A percentile compares a stretch with the other conserved stretches of the same genome.
Evolutionary conservation across 2,888 invertebrate species (phyloP).

Genomic region (Coelinius sp.): DNA sequence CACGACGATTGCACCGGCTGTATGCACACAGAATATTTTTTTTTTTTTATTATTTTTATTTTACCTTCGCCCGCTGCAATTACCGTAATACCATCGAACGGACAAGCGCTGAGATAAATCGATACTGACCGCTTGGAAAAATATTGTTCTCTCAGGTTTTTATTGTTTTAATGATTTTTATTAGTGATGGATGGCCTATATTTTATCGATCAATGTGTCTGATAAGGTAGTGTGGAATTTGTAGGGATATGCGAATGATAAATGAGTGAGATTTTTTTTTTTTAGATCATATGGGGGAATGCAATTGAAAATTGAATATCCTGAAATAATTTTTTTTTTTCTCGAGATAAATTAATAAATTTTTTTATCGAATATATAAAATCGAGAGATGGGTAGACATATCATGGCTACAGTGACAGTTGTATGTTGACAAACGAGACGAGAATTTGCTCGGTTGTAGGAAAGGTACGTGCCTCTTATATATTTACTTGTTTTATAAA

Average conservation of each 20-base stretch:
- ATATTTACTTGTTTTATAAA: conserved; percentile 18
- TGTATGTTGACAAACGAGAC: background rate
- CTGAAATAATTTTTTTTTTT: too few relatives aligned
- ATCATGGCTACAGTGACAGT: conserved; percentile 30
- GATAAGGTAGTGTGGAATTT: background rate
- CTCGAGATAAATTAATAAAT: too few relatives aligned
- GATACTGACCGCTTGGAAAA: conserved; percentile 44
- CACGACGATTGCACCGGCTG: conserved; percentile 33
- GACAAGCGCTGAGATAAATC: conserved; percentile 46
- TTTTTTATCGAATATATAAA: conserved; percentile 40
- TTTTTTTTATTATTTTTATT: background rate
- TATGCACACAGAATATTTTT: conserved; percentile 37
- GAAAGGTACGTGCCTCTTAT: background rate
- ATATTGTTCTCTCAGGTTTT: conserved; percentile 39
- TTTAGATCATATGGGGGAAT: too few relatives aligned
- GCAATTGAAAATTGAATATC: too few relatives aligned
- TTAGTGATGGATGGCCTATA: conserved; percentile 27
- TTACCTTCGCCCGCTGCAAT: conserved; percentile 56
- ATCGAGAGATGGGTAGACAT: conserved; percentile 42
- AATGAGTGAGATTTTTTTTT: too few relatives aligned
- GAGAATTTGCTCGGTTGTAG: conserved; percentile 30
- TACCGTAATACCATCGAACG: conserved; percentile 62
- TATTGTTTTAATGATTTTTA: conserved; percentile 36
- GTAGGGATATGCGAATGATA: background rate
- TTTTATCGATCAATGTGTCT: background rate